Base-by-base conservation (phyloP, 2,888 invertebrate genomes). In the Maniola hyperantus region DNA sequence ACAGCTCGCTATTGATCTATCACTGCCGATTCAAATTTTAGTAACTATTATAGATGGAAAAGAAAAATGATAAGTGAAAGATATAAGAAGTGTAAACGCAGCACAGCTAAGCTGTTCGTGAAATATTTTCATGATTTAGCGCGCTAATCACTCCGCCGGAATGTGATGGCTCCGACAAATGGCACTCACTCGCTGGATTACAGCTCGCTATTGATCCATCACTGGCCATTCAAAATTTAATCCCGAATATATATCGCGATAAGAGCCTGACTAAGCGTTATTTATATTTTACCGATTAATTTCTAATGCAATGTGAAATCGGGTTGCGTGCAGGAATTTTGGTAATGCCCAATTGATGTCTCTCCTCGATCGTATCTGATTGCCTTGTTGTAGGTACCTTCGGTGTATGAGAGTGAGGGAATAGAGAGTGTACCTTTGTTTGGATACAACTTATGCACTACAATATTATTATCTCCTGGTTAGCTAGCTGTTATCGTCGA, bases 111-210 rank as follows among this genome's bases (percentile, higher is more conserved):
- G 74, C 75, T 72, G 71, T 66, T 71, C 65, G 69, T 71, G 74
- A 74, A 74, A 76, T 73, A 74, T 76, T 77, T 73, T 74, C 75
- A 73, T 78, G 76, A 77, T 76, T 77, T 74, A 73, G 72, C 73
- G 69, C 68, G 66, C 72, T 76, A 76, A 77, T 77, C 76, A 77
- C 75, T 74, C 72, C 66, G 64, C 60, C 70, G 62, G 67, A 69
- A 71, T 69, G 72, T 69, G 74, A 73, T 73, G 64, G 68, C 71
- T 66, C 60, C 55, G 70, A 73, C 72, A 73, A 72, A 71, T 69
- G 72, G 64, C 66, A 65, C 64, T 54, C 66, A 60, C 65, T 65
- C 60, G 71, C 71, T 66, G 71, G 71, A 72, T 72, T 71, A 72
- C 72, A 67, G 66, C 62, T 57, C 64, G 66, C 61, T 71, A 71